phyloP scores from a whole-genome alignment of 2,113 vertebrate genomes.

The Psephotus haematonotus region DNA sequence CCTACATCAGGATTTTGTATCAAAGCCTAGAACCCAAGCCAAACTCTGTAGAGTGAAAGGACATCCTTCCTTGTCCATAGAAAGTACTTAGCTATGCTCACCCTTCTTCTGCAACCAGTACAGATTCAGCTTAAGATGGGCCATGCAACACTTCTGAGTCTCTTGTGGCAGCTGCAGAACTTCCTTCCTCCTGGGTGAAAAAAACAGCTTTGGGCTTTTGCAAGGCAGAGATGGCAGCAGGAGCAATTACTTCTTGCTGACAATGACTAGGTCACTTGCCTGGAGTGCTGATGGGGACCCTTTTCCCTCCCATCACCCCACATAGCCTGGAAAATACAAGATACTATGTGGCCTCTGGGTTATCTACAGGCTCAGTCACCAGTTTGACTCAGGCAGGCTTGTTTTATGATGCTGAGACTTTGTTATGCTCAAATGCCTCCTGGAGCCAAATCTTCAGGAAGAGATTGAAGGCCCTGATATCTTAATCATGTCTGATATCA shows the following conservation, averaged over 20 bases:
- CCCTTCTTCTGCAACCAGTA: not conserved
- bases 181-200: not conserved
- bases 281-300: not conserved
- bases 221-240: not conserved
- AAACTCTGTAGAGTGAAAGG: not conserved
- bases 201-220: not conserved
- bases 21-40: not conserved
- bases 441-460: not conserved
- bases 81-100: not conserved
- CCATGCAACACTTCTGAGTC: not conserved
- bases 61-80: not conserved
- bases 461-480: not conserved
- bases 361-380: not conserved
- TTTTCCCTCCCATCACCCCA: not conserved
- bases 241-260: not conserved
- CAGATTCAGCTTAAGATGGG: not conserved
- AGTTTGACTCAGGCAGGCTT: not conserved
- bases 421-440: not conserved
- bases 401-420: not conserved
- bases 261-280: not conserved
- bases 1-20: not conserved
- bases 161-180: not conserved
- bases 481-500: not conserved
- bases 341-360: not conserved
- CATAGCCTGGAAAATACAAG: not conserved